Evolutionary conservation across 92 coral and sea anemone species (phyloP).

Genomic region (Porites evermanni): DNA sequence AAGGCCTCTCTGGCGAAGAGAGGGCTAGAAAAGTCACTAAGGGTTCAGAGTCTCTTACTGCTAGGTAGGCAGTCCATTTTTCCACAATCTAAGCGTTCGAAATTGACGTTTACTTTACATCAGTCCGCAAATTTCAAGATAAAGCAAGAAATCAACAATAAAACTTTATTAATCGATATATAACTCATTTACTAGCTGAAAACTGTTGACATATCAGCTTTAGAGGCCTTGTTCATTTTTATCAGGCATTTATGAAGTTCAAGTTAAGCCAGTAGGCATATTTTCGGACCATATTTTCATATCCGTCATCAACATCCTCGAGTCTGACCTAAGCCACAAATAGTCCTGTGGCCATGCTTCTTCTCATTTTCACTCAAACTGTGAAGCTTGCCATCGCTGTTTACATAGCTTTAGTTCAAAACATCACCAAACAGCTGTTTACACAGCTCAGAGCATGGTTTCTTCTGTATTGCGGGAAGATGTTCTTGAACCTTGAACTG

Average conservation of each 20-base stretch:
- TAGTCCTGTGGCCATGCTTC: background rate
- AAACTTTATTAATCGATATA: no score
- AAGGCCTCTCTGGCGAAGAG: background rate
- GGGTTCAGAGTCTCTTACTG: background rate
- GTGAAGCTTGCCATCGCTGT: background rate
- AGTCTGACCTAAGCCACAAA: no score
- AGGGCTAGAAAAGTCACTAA: background rate
- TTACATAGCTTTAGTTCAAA: background rate
- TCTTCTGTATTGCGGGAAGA: slow-evolving; percentile 61
- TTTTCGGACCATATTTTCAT: background rate
- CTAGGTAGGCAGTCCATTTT: background rate
- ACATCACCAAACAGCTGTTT: no score
- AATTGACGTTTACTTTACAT: no score
- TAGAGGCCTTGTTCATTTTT: background rate
- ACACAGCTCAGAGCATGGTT: slow-evolving; percentile 32
- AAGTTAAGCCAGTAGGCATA: background rate
- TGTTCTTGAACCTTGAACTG: slow-evolving; percentile 38
- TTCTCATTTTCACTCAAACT: no score
- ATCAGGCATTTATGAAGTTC: background rate
- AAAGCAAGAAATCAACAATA: no score
- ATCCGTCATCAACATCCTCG: background rate
- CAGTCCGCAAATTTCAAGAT: background rate
- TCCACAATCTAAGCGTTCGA: background rate
- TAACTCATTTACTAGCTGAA: no score
- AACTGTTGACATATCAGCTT: background rate